These are phyloP conservation scores for Saccopteryx leptura DNA, from an alignment of 2,113 vertebrate species.

Conservation along the genomic window DNA sequence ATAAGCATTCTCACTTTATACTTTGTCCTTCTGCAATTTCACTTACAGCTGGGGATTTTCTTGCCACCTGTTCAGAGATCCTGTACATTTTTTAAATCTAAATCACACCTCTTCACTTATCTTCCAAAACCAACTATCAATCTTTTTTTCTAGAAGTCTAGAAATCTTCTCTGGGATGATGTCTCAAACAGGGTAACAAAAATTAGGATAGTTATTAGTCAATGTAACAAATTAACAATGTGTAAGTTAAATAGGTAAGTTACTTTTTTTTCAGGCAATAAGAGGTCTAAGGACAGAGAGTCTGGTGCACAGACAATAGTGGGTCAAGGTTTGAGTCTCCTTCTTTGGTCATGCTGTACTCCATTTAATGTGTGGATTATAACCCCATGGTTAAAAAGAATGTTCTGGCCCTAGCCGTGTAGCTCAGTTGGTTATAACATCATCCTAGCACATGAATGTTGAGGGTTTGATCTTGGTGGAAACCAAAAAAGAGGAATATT, in stretches of 20 bases:
- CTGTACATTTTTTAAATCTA: neutral
- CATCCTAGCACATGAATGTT: too few species aligned
- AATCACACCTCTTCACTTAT: neutral
- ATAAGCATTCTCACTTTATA: neutral
- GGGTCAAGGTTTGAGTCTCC: too few species aligned
- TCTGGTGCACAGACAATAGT: fast-evolving
- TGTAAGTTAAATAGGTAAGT: neutral
- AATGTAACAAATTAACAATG: neutral
- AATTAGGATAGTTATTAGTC: neutral
- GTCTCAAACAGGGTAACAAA: neutral
- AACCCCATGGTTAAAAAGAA: neutral
- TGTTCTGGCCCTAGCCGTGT: neutral
- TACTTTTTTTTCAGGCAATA: neutral
- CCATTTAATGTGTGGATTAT: fast-evolving
- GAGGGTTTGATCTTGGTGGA: too few species aligned
- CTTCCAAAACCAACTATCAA: neutral
- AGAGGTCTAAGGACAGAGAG: fast-evolving
- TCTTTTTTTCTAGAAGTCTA: too few species aligned
- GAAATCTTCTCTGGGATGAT: neutral
- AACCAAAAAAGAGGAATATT: too few species aligned
- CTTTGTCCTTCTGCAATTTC: neutral
- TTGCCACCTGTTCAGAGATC: neutral
- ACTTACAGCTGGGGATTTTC: neutral
- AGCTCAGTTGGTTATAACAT: too few species aligned
- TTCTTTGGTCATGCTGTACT: neutral